Evolutionary conservation across 1,140 invertebrate species (phyloP).

Genomic region (Sminthurides bifidus): DNA sequence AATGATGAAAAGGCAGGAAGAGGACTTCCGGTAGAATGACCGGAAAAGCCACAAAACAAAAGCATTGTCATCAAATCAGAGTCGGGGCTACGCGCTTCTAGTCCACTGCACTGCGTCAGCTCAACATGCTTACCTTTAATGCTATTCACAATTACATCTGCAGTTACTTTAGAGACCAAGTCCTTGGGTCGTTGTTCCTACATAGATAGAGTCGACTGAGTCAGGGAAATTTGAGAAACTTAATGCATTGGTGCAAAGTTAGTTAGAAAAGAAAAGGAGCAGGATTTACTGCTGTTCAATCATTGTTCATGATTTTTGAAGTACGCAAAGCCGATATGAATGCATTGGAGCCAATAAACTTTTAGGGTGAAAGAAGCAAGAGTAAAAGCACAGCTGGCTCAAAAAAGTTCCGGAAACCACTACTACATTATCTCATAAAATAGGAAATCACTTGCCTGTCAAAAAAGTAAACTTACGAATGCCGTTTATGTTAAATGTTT

Average conservation of each 20-base stretch:
- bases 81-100: no score
- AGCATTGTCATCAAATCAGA: neutral
- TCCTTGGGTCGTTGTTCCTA: neutral
- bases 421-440: no score
- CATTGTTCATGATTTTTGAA: no score
- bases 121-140: no score
- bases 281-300: no score
- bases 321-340: no score
- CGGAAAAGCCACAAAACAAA: neutral
- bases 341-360: neutral
- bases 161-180: neutral
- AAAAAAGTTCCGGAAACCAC: no score
- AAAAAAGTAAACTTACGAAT: neutral
- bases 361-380: neutral
- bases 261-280: no score
- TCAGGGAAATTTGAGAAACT: neutral
- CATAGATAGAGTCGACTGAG: neutral
- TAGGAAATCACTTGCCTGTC: neutral
- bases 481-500: slow-evolving; percentile 14
- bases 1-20: slow-evolving; percentile 15
- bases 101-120: no score
- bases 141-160: neutral
- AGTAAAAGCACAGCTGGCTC: no score
- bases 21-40: slow-evolving; percentile 6
- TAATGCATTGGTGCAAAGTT: no score